Percentiles rank a stretch among this genome's conserved stretches.
Conservation (phyloP, 2,113 vertebrate genomes). For the Chionomys nivalis region DNA sequence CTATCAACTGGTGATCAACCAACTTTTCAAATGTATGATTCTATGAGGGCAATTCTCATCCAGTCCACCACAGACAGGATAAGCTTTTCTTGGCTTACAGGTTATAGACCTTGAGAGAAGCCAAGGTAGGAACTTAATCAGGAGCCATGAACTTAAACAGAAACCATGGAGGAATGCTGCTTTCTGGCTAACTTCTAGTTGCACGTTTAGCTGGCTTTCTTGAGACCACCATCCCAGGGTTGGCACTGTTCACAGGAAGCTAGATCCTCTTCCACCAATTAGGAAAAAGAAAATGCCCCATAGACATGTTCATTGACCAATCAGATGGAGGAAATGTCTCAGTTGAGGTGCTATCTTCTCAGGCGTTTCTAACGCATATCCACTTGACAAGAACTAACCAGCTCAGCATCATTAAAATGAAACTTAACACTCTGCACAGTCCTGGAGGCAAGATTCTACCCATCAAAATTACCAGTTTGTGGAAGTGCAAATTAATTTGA, state of each 20-base stretch:
- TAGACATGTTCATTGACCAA: neutral
- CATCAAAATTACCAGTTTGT: neutral
- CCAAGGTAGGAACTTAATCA: neutral
- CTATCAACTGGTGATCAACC: neutral
- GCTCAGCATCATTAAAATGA: neutral
- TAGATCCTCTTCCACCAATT: neutral
- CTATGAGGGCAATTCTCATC: neutral
- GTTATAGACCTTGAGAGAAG: neutral
- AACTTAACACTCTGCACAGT: too few species aligned
- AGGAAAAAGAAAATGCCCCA: neutral
- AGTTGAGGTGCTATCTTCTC: neutral
- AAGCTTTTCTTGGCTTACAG: neutral
- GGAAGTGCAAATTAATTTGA: neutral
- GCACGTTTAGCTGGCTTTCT: neutral
- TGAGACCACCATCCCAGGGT: neutral
- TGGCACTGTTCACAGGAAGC: neutral
- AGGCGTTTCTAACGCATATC: neutral
- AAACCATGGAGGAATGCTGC: neutral
- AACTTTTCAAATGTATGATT: neutral
- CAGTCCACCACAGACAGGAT: neutral
- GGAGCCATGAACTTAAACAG: neutral
- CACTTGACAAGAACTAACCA: neutral
- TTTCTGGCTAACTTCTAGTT: neutral
- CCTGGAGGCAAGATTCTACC: neutral
- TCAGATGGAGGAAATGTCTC: neutral